These are phyloP conservation scores for Brachyhypopomus gauderio DNA, from an alignment of 2,113 vertebrate genomes.

Conservation along the genomic window DNA sequence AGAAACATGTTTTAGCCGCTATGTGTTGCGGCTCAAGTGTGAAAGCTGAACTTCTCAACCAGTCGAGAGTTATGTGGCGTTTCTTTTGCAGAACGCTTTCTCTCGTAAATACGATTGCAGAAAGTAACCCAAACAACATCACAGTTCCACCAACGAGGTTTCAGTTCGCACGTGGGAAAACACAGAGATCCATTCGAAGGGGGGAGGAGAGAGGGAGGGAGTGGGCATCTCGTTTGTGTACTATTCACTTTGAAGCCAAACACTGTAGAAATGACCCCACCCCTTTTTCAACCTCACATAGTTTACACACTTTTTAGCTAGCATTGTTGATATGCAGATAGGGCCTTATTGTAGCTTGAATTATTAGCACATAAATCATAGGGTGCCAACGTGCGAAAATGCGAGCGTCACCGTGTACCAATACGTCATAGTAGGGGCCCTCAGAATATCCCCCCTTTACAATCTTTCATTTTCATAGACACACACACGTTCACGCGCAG, in stretches of 20 bases:
- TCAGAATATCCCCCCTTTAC: slow-evolving; percentile 34
- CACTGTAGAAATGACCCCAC: slow-evolving; percentile 50
- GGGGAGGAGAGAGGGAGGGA: slow-evolving; percentile 9
- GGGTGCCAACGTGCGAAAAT: slow-evolving; percentile 3
- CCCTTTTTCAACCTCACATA: slow-evolving; percentile 36
- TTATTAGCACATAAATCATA: slow-evolving; percentile 40
- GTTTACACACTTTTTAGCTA: slow-evolving; percentile 23
- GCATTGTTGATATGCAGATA: background rate
- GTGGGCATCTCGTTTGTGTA: slow-evolving; percentile 35
- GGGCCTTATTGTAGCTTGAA: background rate
- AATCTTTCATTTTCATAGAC: slow-evolving; percentile 26
- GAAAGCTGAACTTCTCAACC: slow-evolving; percentile 50
- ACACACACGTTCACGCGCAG: slow-evolving; percentile 19
- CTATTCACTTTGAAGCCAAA: slow-evolving; percentile 40
- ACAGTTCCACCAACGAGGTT: slow-evolving; percentile 44
- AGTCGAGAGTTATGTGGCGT: slow-evolving; percentile 43
- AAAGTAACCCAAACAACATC: slow-evolving; percentile 54
- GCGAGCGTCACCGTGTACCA: slow-evolving; percentile 45
- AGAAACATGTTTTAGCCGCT: slow-evolving; percentile 31
- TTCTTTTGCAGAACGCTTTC: slow-evolving; percentile 44
- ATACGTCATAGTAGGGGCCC: slow-evolving; percentile 50
- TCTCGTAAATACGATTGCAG: slow-evolving; percentile 31
- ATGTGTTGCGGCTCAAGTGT: slow-evolving; percentile 39
- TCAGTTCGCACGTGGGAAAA: slow-evolving; percentile 68
- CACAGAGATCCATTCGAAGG: slow-evolving; percentile 44